Base-by-base conservation (phyloP, 2,888 invertebrate genomes). In the Yponomeuta cagnagella region DNA sequence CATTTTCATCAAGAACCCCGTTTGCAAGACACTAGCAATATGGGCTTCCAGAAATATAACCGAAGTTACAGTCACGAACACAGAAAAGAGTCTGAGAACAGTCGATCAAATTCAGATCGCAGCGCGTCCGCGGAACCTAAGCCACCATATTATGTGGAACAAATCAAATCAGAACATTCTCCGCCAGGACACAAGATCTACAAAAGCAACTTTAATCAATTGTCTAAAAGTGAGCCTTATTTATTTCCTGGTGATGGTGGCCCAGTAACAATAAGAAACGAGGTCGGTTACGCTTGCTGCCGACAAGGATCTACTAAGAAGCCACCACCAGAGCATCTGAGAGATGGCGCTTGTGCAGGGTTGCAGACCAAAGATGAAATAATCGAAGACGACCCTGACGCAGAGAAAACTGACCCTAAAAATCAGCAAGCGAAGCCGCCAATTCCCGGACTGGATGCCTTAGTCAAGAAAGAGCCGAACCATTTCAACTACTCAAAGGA, bases 321-420 rank as follows among this genome's bases (percentile, higher is more conserved):
- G 74, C 95, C 96, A 33, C 95, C 95, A 6, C 94, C 94, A 2
- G 96, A 96, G 81, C 96, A 96, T 80, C 84, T 95, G 63, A 93
- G 95, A 77, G 96, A 95, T 71, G 96, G 95, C 43, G 95, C 95
- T 68, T 96, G 96, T 79, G 93, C 94, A 73, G 95, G 95, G 9
- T 89, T 95, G 72, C 95, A 95, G 83, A 95, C 95, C 70, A 94
- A 94, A 87, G 95, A 95, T 78, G 95, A 95, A 85, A 90, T 95
- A 70, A 80, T 95, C 72, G 94, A 94, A 75, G 94, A 94, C 31
- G 94, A 93, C 72, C 86, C 91, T 64, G 93, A 92, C 48, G 79
- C 82, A 5, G 93, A 92, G 37, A 93, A 93, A 76, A 86, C 82
- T 48, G 89, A 93, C 71, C 70, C 82, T 1, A 90, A 90, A 85